Evolutionary conservation across 2,797 vertebrate genomes (phyloP), one percentile per base, ranked within the genome.

Genomic region (Cyprinodon diabolis): DNA sequence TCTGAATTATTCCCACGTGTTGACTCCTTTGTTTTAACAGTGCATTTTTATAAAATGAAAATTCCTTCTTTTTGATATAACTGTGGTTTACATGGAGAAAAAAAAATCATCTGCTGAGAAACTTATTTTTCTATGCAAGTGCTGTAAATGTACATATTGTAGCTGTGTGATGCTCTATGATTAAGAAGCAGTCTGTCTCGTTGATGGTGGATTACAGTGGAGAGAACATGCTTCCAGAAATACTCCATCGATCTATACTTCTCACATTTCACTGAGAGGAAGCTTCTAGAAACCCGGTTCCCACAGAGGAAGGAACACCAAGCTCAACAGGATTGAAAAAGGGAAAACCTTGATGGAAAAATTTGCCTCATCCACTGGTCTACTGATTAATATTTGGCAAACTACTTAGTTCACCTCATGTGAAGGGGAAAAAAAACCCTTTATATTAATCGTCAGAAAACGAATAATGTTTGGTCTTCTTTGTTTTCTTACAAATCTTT

Each of bases 91-190:
- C 92, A 92, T 92, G 85, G 35, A n/a, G 47, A 77, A 70, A 62
- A 84, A 79, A 81, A 88, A 93, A 91, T 92, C 90, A 91, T 94
- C 92, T 93, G 93, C 93, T 92, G 92, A 94, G 90, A 94, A 92
- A 93, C 88, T 87, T 93, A 93, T 94, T 95, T 95, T 94, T 94
- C 94, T 95, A 95, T 95, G 93, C 94, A 95, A 95, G 89, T 93
- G 93, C 91, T 94, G 91, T 94, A 93, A 88, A 87, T 93, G 92
- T 93, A 92, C 90, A 90, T 93, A 93, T 84, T 90, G 89, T 92
- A 92, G 91, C 87, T 89, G 86, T 89, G 91, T 90, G 86, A 86
- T 84, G 88, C 84, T 89, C 83, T 89, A 75, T 87, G 89, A 91
- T 77, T 81, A 82, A 81, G 86, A 88, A 81, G 79, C 80, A 70